Conservation (phyloP, 2,888 invertebrate species). For the Pachymerium ferrugineum region DNA sequence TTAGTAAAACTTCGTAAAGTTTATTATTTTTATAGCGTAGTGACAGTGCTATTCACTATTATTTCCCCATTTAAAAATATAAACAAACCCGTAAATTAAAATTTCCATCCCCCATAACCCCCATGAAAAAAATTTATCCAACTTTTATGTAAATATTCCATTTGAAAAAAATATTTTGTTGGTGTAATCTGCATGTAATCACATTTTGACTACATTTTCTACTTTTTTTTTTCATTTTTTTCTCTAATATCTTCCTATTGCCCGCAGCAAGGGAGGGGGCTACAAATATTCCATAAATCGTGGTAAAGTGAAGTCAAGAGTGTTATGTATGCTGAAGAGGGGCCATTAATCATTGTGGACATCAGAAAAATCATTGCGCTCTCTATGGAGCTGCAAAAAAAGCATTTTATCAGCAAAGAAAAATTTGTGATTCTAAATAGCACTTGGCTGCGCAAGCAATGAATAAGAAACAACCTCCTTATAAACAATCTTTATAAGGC, state of each 20-base stretch:
- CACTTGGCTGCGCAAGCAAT: not conserved
- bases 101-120: no score
- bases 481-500: no score
- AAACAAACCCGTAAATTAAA: no score
- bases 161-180: not conserved
- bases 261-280: not conserved
- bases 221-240: not conserved
- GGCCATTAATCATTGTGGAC: constrained; percentile 8
- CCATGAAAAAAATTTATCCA: not conserved
- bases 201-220: not conserved
- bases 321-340: constrained; percentile 8
- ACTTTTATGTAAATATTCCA: constrained; percentile 1
- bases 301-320: constrained; percentile 3
- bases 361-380: constrained; percentile 8
- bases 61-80: no score
- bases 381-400: constrained; percentile 12
- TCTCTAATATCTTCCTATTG: constrained; percentile 2
- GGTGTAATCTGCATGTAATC: not conserved
- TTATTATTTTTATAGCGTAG: no score
- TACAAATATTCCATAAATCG: constrained; percentile 8
- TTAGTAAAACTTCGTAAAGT: no score
- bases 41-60: no score
- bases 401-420: not conserved
- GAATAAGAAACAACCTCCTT: not conserved
- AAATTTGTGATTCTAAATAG: constrained; percentile 8